Percentiles rank a stretch among this genome's conserved stretches.
Evolutionary conservation across 1,140 invertebrate species (phyloP).

Genomic region (Drosophila asahinai): DNA sequence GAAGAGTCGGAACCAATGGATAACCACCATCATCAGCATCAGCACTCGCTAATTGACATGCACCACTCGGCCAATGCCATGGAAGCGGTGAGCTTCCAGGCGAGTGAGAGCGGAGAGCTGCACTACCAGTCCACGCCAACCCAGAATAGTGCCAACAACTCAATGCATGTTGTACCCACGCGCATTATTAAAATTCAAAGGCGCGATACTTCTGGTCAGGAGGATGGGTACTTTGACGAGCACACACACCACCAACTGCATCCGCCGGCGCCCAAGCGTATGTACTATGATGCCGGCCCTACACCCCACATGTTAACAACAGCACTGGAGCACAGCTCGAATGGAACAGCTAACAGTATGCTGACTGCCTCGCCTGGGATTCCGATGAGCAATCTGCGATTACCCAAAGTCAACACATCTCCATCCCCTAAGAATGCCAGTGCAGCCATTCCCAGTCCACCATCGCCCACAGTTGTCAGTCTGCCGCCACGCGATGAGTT

Average conservation of each 20-base stretch:
- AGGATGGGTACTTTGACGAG: conserved; percentile 67
- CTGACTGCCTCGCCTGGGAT: conserved; percentile 40
- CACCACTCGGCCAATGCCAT: conserved; percentile 50
- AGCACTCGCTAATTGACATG: conserved; percentile 57
- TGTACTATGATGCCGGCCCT: conserved; percentile 64
- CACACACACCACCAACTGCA: conserved; percentile 54
- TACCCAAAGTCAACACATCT: conserved; percentile 52
- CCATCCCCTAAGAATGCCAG: conserved; percentile 50
- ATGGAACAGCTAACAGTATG: conserved; percentile 28
- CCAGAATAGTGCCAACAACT: conserved; percentile 27
- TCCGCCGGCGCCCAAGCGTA: conserved; percentile 58
- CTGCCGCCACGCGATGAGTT: conserved; percentile 69
- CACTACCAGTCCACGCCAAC: conserved; percentile 59
- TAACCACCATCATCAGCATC: conserved; percentile 54
- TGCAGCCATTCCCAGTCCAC: conserved; percentile 37
- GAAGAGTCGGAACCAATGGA: conserved; percentile 59
- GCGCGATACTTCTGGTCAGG: conserved; percentile 58
- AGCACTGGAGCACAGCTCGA: conserved; percentile 28
- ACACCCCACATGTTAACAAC: conserved; percentile 55
- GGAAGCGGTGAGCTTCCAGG: conserved; percentile 71
- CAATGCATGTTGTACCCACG: conserved; percentile 68
- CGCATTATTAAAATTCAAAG: conserved; percentile 78
- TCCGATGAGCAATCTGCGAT: conserved; percentile 45
- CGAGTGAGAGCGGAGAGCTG: conserved; percentile 67
- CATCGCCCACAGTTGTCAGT: conserved; percentile 32